Evolutionary conservation across 1,140 invertebrate genomes (phyloP), one percentile per base, ranked within the genome.

Genomic region (Platyura marginata): DNA sequence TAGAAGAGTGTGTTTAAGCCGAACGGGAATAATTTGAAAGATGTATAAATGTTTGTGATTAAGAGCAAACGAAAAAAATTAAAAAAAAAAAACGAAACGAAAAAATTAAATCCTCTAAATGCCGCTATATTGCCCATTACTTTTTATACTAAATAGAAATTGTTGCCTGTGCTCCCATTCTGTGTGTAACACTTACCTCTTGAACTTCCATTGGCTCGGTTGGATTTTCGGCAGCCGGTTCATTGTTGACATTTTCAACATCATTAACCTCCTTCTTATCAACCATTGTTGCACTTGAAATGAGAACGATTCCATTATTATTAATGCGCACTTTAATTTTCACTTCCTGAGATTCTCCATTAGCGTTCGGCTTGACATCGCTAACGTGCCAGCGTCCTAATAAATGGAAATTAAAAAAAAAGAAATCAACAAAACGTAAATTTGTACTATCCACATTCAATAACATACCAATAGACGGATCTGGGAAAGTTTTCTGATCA

Each of bases 311-410:
- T 13, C 95, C 95, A 62, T 98, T 83, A 13, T 85, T 67, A 64
- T 95, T 95, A 16, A 98, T 69, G 46, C 91, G 71, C 5, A 92
- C 86, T 68, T 97, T 98, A 0, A 98, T 78, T 63, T 96, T 96
- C 0, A 98, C 80, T 64, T 95, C 95, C 38, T 88, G 79, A 21
- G 76, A 76, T 52, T 90, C 87, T 4, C 89, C 91, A 48, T 89
- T 83, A n/a, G 78, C 52, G 32, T 77, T 77, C 38, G 87, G 83
- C 49, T 80, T 77, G 1, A 97, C 77, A 54, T 92, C 85, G 44
- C 79, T 79, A 19, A 97, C 76, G 15, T 72, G 70, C 71, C 85
- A 96, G 42, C 72, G 66, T 45, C 85, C 85, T 89, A 58, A n/a
- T n/a, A n/a, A n/a, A n/a, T n/a, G n/a, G n/a, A n/a, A n/a, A n/a